These are phyloP conservation scores for Corythornis cristatus DNA, from an alignment of 2,113 vertebrate genomes.

Conservation along the genomic window DNA sequence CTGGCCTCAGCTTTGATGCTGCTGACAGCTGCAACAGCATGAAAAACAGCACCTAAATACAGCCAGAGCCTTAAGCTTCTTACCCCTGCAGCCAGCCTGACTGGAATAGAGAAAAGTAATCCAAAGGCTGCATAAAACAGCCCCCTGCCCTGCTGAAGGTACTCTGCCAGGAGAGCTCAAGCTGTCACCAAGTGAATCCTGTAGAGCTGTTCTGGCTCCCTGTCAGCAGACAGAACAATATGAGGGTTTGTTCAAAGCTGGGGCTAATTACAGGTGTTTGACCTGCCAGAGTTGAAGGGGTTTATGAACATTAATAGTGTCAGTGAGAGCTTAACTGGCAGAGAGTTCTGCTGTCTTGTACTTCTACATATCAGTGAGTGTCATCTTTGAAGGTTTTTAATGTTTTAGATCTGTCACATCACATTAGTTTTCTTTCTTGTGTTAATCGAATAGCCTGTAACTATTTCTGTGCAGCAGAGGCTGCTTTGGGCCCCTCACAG, in stretches of 20 bases:
- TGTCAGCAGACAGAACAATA: not conserved
- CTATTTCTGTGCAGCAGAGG: rapidly evolving
- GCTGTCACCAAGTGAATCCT: not conserved
- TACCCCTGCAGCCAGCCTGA: not conserved
- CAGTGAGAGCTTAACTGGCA: not conserved
- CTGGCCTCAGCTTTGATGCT: not conserved
- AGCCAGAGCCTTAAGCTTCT: not conserved
- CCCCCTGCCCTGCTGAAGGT: not conserved
- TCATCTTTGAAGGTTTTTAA: not conserved
- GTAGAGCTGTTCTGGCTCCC: not conserved
- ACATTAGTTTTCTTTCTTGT: not conserved
- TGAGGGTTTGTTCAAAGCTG: not conserved
- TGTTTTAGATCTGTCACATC: not conserved
- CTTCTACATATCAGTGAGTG: not conserved
- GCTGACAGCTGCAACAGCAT: not conserved
- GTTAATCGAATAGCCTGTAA: rapidly evolving
- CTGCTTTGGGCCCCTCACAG: not conserved
- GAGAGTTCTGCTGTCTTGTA: not conserved
- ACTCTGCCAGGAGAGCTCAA: not conserved
- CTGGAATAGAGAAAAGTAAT: not conserved
- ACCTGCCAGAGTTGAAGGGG: not conserved
- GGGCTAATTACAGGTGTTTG: not conserved
- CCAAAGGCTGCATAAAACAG: not conserved
- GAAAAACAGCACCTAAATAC: not conserved
- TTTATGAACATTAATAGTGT: not conserved